phyloP scores from a whole-genome alignment of 2,113 vertebrate species.

The Plecotus auritus region DNA sequence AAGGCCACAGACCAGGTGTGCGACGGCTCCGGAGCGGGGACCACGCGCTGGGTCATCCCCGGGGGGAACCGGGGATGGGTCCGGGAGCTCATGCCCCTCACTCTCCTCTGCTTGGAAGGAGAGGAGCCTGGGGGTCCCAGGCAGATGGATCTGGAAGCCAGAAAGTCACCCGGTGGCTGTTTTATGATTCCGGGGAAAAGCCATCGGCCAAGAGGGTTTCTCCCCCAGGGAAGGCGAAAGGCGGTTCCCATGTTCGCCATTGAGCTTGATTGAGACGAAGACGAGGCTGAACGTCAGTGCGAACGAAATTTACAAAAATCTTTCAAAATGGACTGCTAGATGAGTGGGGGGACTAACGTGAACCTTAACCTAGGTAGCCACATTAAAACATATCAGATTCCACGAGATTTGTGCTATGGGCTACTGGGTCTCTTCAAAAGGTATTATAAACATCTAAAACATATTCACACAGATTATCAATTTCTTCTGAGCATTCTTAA shows the following conservation, averaged over 20 bases:
- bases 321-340: conserved; percentile 78
- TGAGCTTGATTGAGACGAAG: conserved; percentile 81
- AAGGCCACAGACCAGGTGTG: conserved; percentile 51
- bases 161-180: conserved; percentile 48
- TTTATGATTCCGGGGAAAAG: conserved; percentile 25
- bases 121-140: conserved; percentile 59
- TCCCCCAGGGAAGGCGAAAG: conserved; percentile 51
- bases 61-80: not conserved
- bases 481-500: conserved; percentile 91
- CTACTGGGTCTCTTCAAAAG: conserved; percentile 87
- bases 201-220: conserved; percentile 50
- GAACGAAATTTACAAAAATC: conserved; percentile 77
- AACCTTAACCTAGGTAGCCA: conserved; percentile 87
- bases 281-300: conserved; percentile 75
- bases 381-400: conserved; percentile 83
- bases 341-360: conserved; percentile 82
- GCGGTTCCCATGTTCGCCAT: conserved; percentile 30
- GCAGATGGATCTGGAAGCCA: conserved; percentile 58
- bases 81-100: conserved; percentile 33
- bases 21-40: not conserved
- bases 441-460: conserved; percentile 91
- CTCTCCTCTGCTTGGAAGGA: conserved; percentile 43
- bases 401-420: conserved; percentile 86
- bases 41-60: not conserved
- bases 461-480: conserved; percentile 89